Conservation (phyloP, 2,888 invertebrate species). For the Lasioglossum figueresi region DNA sequence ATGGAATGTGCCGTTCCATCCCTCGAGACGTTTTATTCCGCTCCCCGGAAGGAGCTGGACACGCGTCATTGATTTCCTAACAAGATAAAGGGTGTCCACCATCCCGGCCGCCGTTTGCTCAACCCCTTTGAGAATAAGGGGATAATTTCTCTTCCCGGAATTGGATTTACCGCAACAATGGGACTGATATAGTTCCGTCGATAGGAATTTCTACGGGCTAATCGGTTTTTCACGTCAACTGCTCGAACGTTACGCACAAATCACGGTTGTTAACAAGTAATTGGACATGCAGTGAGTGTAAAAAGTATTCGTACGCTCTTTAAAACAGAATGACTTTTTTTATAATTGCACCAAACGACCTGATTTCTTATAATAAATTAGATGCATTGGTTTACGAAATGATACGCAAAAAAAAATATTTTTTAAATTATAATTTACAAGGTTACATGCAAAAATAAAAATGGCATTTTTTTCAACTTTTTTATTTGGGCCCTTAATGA, state of each 20-base stretch:
- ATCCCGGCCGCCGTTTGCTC: conserved; percentile 34
- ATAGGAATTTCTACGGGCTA: neutral
- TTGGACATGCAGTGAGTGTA: no score
- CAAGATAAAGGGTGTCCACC: conserved; percentile 49
- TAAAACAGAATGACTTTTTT: no score
- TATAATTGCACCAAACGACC: no score
- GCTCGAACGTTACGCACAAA: neutral
- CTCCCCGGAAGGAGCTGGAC: conserved; percentile 28
- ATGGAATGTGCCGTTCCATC: conserved; percentile 49
- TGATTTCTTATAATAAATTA: no score
- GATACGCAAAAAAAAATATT: no score
- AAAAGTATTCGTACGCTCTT: no score
- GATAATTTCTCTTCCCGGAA: conserved; percentile 55
- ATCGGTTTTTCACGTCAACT: neutral
- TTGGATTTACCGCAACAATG: conserved; percentile 45
- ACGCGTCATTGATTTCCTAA: conserved; percentile 67
- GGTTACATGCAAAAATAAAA: no score
- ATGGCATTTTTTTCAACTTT: no score
- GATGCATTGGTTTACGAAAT: no score
- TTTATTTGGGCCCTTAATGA: no score
- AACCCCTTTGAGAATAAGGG: conserved; percentile 41
- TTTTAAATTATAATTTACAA: no score
- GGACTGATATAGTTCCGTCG: conserved; percentile 19
- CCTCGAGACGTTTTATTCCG: conserved; percentile 53
- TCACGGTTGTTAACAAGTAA: neutral